A percentile compares a stretch with the other conserved stretches of the same genome.
These are phyloP conservation scores for Formica aserva DNA, from an alignment of 2,888 invertebrate species.

Conservation along the genomic window DNA sequence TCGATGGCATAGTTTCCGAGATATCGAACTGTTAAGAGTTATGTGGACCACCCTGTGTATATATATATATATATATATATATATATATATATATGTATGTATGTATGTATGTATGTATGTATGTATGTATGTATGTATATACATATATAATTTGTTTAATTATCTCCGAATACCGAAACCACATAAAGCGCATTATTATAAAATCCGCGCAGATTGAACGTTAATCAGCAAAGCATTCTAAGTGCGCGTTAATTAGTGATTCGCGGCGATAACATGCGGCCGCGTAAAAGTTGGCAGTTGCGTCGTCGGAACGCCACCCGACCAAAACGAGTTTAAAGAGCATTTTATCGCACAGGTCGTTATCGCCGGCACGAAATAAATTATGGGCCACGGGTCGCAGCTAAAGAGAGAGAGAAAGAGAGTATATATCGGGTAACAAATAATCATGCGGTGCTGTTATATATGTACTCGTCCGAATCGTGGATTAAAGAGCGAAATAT, in stretches of 20 bases:
- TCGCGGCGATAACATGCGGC: conserved; percentile 34
- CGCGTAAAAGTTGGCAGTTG: conserved; percentile 41
- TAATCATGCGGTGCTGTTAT: conserved; percentile 53
- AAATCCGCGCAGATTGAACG: conserved; percentile 21
- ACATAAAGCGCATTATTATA: conserved; percentile 3
- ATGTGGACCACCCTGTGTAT: no score
- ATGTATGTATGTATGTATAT: no score
- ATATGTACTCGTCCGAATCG: conserved; percentile 22
- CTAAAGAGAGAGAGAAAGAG: not conserved
- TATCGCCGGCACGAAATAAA: conserved; percentile 58
- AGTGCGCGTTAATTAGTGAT: conserved; percentile 50
- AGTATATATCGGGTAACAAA: conserved; percentile 50
- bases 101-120: no score
- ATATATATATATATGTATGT: no score
- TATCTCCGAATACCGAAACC: conserved; percentile 10
- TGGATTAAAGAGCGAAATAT: conserved; percentile 65
- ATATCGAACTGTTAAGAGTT: no score
- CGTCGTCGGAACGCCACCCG: conserved; percentile 20
- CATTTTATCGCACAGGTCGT: conserved; percentile 55
- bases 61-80: no score
- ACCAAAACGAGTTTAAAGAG: conserved; percentile 43
- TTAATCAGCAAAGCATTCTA: conserved; percentile 37
- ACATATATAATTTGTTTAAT: not conserved
- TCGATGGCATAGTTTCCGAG: no score
- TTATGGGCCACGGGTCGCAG: conserved; percentile 28